phyloP scores from a whole-genome alignment of 2,797 vertebrate genomes.

The Clarias platycephalus region DNA sequence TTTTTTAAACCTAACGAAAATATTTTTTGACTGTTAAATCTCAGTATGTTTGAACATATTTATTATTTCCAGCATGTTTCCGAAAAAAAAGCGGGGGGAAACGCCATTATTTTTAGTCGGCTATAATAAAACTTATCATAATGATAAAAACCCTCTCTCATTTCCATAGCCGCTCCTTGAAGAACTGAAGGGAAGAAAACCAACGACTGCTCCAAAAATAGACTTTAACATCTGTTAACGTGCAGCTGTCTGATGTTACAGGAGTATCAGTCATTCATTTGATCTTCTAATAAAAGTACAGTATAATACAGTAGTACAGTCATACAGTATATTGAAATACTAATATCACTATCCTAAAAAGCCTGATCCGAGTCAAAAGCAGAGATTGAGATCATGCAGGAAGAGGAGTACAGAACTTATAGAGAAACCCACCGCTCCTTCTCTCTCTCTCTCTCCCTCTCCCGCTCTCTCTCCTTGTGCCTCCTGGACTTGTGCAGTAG shows the following conservation, averaged over 20 bases:
- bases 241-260: not conserved
- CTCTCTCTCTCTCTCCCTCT: conserved; percentile 64
- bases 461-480: conserved; percentile 78
- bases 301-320: too few species aligned
- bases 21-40: not conserved
- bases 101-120: not conserved
- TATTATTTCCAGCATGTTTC: not conserved
- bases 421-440: conserved; percentile 61
- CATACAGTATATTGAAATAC: not conserved
- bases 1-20: too few species aligned
- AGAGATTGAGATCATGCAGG: conserved; percentile 37
- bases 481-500: conserved; percentile 89
- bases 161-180: not conserved
- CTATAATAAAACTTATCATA: too few species aligned
- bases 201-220: not conserved
- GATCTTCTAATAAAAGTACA: not conserved
- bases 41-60: not conserved
- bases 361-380: not conserved
- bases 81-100: too few species aligned
- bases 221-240: not conserved
- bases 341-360: not conserved
- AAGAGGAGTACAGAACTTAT: conserved; percentile 48
- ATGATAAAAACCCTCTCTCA: not conserved
- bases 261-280: not conserved
- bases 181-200: not conserved